A percentile compares a stretch with the other conserved stretches of the same genome.
These are phyloP conservation scores for Thamnophis elegans DNA, from an alignment of 2,797 vertebrate genomes.

Conservation along the genomic window DNA sequence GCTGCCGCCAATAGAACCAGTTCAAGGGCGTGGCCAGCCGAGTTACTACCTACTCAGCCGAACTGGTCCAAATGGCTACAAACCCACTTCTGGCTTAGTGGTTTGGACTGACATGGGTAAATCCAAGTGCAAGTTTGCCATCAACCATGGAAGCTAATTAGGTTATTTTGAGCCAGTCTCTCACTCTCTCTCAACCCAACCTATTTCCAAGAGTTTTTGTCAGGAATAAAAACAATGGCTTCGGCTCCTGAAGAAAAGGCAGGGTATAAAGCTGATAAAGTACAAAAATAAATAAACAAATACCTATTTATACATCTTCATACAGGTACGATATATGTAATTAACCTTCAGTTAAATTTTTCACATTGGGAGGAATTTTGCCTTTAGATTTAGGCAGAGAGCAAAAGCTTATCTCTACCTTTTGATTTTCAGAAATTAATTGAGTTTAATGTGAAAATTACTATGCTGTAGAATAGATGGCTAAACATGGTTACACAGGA, in stretches of 20 bases:
- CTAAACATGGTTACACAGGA: constrained; percentile 16
- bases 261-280: not conserved
- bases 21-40: no score
- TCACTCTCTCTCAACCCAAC: not conserved
- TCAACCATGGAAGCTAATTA: not conserved
- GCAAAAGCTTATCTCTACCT: constrained; percentile 46
- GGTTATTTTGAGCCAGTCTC: not conserved
- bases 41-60: no score
- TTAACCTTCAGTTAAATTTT: not conserved
- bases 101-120: not conserved
- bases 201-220: not conserved
- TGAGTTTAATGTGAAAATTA: constrained; percentile 39
- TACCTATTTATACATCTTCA: not conserved
- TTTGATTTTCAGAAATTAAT: constrained; percentile 49
- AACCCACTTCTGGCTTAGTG: not conserved
- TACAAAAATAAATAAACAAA: not conserved
- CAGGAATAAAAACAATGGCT: not conserved
- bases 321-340: not conserved
- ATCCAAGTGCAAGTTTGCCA: not conserved
- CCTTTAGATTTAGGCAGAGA: constrained; percentile 28
- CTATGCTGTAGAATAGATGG: constrained; percentile 48
- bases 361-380: not conserved
- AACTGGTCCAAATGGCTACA: no score
- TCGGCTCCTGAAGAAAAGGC: not conserved
- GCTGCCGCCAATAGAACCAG: no score